Evolutionary conservation across 2,888 invertebrate species (phyloP).

Genomic region (Drosophila anomalata): DNA sequence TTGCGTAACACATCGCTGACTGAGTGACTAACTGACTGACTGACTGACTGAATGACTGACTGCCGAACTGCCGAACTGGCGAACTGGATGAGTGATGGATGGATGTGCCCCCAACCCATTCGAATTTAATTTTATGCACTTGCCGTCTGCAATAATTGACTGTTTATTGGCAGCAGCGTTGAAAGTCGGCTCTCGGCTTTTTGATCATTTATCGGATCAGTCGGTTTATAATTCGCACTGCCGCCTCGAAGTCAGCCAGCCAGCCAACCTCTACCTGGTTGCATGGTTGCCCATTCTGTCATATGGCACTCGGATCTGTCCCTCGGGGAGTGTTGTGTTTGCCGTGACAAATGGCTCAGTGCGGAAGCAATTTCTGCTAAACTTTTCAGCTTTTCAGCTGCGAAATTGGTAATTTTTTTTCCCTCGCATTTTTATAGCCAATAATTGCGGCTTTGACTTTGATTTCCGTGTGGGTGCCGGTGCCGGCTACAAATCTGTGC

Average conservation of each 20-base stretch:
- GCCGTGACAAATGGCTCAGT: conserved; percentile 73
- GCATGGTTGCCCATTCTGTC: conserved; percentile 42
- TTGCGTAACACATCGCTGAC: conserved; percentile 65
- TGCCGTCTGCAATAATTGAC: conserved; percentile 64
- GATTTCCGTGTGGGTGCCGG: conserved; percentile 73
- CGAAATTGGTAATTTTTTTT: conserved; percentile 41
- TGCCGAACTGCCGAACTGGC: conserved; percentile 16
- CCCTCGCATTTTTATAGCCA: conserved; percentile 48
- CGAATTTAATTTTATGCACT: conserved; percentile 75
- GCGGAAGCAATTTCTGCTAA: conserved; percentile 71
- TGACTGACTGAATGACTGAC: conserved; percentile 46
- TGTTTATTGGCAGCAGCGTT: conserved; percentile 71
- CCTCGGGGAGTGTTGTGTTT: conserved; percentile 70
- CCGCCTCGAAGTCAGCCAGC: conserved; percentile 27
- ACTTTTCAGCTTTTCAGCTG: conserved; percentile 61
- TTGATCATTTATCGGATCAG: conserved; percentile 70
- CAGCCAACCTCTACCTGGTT: not conserved
- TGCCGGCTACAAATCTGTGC: conserved; percentile 12
- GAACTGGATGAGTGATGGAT: conserved; percentile 40
- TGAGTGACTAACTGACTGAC: conserved; percentile 50
- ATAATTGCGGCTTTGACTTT: conserved; percentile 75
- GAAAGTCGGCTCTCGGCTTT: conserved; percentile 64
- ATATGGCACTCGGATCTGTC: conserved; percentile 36
- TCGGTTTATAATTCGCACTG: conserved; percentile 63
- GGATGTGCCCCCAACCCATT: conserved; percentile 56